phyloP scores from a whole-genome alignment of 1,140 invertebrate genomes.

The Heliconius hewitsoni region DNA sequence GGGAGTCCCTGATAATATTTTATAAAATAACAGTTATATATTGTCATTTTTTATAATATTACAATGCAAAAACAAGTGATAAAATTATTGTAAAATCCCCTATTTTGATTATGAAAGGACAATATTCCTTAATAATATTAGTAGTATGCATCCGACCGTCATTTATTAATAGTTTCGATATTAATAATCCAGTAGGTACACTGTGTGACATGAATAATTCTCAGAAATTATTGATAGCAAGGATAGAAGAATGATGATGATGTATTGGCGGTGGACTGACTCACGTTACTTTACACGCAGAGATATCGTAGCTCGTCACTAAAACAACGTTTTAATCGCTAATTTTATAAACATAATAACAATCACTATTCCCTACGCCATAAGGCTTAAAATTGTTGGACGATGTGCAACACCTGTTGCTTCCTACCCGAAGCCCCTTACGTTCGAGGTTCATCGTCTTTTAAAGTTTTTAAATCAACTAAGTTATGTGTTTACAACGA shows the following conservation, averaged over 20 bases:
- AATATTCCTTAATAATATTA: not conserved
- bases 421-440: not conserved
- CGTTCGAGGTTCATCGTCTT: conserved; percentile 1
- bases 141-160: not conserved
- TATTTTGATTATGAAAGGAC: not conserved
- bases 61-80: not conserved
- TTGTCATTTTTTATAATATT: not conserved
- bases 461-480: conserved; percentile 5
- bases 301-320: conserved; percentile 51
- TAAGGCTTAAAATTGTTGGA: conserved; percentile 9
- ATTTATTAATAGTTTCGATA: conserved; percentile 8
- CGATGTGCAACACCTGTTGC: conserved; percentile 25
- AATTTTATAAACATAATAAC: conserved; percentile 10
- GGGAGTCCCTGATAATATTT: conserved; percentile 10
- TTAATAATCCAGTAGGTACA: conserved; percentile 15
- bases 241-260: conserved; percentile 31
- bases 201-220: conserved; percentile 23
- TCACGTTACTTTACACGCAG: conserved; percentile 41
- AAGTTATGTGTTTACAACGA: conserved; percentile 11
- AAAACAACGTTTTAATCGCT: conserved; percentile 35
- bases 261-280: conserved; percentile 37
- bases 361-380: not conserved
- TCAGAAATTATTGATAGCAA: conserved; percentile 21
- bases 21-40: not conserved
- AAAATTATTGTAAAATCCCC: not conserved